Evolutionary conservation across 2,797 vertebrate species (phyloP).

Genomic region (Chelon labrosus): DNA sequence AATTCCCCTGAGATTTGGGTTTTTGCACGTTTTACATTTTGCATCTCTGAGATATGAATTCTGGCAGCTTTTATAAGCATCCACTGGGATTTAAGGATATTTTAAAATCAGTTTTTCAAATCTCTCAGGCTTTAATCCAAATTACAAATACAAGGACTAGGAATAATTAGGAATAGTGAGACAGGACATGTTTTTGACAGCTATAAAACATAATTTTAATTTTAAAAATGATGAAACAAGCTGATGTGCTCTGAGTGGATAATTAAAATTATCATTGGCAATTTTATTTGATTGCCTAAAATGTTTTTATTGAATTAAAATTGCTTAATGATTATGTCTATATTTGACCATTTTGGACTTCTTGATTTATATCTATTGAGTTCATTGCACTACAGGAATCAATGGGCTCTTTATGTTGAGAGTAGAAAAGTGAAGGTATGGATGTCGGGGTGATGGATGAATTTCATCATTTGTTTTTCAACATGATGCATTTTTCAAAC

Average conservation of each 20-base stretch:
- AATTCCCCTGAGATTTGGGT: conserved; percentile 43
- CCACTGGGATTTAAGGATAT: conserved; percentile 44
- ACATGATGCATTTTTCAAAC: too few relatives aligned
- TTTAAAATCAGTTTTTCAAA: conserved; percentile 17
- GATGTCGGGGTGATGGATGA: too few relatives aligned
- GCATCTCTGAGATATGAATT: conserved; percentile 12
- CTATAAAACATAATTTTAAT: not conserved
- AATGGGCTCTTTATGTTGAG: too few relatives aligned
- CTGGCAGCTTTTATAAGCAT: conserved; percentile 35
- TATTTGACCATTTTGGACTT: not conserved
- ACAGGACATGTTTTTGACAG: conserved; percentile 4
- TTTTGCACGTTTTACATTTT: conserved; percentile 28
- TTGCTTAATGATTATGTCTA: not conserved
- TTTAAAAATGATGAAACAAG: not conserved
- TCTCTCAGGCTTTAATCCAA: conserved; percentile 40
- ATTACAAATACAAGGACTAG: not conserved
- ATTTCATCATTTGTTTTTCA: too few relatives aligned
- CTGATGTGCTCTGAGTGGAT: not conserved
- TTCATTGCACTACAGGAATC: not conserved
- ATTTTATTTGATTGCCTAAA: not conserved
- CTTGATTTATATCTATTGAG: not conserved
- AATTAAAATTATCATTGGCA: not conserved
- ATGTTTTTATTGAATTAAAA: not conserved
- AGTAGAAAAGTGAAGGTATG: too few relatives aligned
- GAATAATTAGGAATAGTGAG: not conserved